Conservation (phyloP, 2,797 vertebrate genomes). For the Yasuhikotakia modesta region DNA sequence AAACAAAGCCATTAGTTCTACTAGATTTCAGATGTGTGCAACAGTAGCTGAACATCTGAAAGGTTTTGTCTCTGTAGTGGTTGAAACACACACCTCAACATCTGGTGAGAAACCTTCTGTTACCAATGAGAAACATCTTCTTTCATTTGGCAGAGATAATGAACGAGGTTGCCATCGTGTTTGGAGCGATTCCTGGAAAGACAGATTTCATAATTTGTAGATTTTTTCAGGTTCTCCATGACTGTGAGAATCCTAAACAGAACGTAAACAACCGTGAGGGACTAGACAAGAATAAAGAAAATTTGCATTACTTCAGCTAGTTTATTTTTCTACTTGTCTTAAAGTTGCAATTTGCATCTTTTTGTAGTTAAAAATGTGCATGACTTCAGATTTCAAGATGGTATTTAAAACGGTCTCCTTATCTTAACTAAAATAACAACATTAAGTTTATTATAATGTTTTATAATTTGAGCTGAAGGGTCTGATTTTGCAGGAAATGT, state of each 20-base stretch:
- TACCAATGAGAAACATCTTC: neutral
- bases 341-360: too few relatives aligned
- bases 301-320: neutral
- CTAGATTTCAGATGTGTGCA: slow-evolving; percentile 21
- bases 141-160: neutral
- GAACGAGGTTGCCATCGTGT: neutral
- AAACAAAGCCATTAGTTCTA: slow-evolving; percentile 34
- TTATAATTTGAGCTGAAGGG: too few relatives aligned
- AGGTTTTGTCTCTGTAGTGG: slow-evolving; percentile 40
- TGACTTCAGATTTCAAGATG: too few relatives aligned
- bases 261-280: neutral
- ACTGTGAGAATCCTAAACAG: neutral
- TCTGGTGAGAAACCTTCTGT: slow-evolving; percentile 12
- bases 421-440: too few relatives aligned
- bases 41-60: slow-evolving; percentile 23
- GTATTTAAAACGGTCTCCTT: too few relatives aligned
- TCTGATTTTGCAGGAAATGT: too few relatives aligned
- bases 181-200: neutral
- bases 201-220: neutral
- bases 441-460: too few relatives aligned
- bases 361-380: too few relatives aligned
- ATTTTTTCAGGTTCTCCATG: neutral
- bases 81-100: slow-evolving; percentile 7
- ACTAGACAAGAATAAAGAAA: too few relatives aligned
- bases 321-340: too few relatives aligned